Evolutionary conservation across 2,113 vertebrate species (phyloP), one percentile per base, ranked within the genome.

Genomic region (Asarcornis scutulata): DNA sequence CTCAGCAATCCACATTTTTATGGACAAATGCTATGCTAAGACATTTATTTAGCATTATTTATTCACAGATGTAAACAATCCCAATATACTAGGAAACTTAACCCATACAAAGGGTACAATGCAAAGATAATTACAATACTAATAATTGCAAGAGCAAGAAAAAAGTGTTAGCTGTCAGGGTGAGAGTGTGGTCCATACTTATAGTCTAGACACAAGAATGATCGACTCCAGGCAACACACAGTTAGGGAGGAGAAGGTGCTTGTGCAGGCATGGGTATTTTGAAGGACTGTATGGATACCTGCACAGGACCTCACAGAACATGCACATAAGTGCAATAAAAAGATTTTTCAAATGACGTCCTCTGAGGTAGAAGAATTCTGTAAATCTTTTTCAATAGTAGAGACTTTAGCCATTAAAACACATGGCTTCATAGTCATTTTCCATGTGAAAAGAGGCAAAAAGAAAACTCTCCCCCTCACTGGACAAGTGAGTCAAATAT

Each of bases 401-500:
- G 50, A 76, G 58, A 72, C 88, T 68, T 44, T 32, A 79, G 69
- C 20, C 3, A 7, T 69, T 75, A 76, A 23, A 93, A 78, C 88
- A 78, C 80, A 66, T 3, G 31, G 69, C 50, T 84, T 56, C 69
- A 27, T 22, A 38, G 31, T 55, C 17, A 81, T 84, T 91, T 93
- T 86, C 78, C 83, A 83, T 66, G 55, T 59, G 63, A 84, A 72
- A 91, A 25, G 27, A 96, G 62, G 59, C 8, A 84, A 90, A 79
- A 26, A 20, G 23, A 34, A 27, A 36, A 56, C 36, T 89, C 74
- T 91, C 32, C 38, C 34, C 63, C 58, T 77, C 82, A 88, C 92
- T 66, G 93, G 91, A 40, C 87, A 79, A 89, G 66, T 88, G 94
- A 97, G 79, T 77, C 91, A 93, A 94, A 81, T 85, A 88, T 86